Percentiles rank a stretch among this genome's conserved stretches.
Evolutionary conservation across 2,113 vertebrate genomes (phyloP).

Genomic region (Pteruthius melanotis): DNA sequence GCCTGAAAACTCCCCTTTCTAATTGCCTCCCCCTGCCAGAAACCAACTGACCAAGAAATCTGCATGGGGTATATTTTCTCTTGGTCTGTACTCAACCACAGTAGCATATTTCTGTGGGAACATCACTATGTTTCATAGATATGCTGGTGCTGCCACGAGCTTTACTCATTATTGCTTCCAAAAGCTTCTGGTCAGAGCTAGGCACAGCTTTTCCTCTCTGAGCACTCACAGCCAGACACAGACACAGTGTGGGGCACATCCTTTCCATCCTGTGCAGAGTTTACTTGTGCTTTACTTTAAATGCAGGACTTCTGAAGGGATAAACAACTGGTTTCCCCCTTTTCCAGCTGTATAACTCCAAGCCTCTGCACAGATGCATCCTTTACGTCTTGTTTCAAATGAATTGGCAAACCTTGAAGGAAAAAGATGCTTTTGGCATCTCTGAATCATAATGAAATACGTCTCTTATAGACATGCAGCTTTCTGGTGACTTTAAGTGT

Average conservation of each 20-base stretch:
- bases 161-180: conserved; percentile 15
- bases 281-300: not conserved
- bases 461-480: not conserved
- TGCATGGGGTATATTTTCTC: not conserved
- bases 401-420: conserved; percentile 45
- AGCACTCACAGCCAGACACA: not conserved
- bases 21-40: not conserved
- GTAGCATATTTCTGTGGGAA: not conserved
- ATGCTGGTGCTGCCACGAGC: not conserved
- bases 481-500: not conserved
- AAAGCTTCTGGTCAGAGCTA: conserved; percentile 6
- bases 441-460: not conserved
- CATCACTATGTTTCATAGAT: not conserved
- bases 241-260: not conserved
- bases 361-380: conserved; percentile 24
- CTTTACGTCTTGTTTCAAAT: not conserved
- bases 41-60: not conserved
- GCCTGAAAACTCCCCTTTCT: not conserved
- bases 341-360: not conserved
- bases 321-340: conserved; percentile 17
- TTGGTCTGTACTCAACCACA: not conserved
- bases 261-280: not conserved
- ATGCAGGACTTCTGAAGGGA: not conserved
- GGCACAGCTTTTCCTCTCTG: not conserved
- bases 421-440: not conserved